phyloP scores from a whole-genome alignment of 2,113 vertebrate genomes.

The Pristiophorus japonicus region DNA sequence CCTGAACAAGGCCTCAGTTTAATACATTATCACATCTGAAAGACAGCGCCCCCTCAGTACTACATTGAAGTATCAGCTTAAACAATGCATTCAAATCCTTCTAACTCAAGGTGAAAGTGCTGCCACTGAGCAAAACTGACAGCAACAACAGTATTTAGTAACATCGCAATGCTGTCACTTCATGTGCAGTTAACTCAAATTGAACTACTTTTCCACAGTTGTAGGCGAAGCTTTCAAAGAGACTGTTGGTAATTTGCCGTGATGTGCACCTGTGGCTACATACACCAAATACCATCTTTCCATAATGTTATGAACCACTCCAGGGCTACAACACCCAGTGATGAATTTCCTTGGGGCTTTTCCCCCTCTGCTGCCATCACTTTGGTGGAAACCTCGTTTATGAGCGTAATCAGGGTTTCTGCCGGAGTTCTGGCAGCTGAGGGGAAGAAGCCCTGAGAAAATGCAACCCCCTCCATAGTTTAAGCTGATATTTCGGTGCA shows the following conservation, averaged over 20 bases:
- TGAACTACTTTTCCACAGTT: background rate
- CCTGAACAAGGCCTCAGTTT: background rate
- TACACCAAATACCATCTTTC: background rate
- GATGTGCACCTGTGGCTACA: background rate
- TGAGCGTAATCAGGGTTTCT: background rate
- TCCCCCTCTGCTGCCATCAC: background rate
- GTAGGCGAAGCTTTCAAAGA: background rate
- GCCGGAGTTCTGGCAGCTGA: background rate
- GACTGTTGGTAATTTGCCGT: background rate
- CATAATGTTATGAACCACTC: background rate
- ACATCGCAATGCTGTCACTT: background rate
- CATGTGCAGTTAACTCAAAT: background rate
- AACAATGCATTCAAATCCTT: background rate
- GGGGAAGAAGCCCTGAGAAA: background rate
- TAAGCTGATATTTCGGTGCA: too few relatives aligned
- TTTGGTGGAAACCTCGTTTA: background rate
- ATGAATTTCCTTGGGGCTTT: background rate
- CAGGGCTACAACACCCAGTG: background rate
- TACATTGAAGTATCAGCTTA: background rate
- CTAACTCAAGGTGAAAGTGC: background rate
- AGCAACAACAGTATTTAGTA: background rate
- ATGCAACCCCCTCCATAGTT: background rate
- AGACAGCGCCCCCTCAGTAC: background rate
- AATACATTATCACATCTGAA: background rate
- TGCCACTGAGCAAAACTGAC: background rate